Evolutionary conservation across 35 echinoderm and acorn worm genomes (phyloP).

Genomic region (Amphiura filiformis): DNA sequence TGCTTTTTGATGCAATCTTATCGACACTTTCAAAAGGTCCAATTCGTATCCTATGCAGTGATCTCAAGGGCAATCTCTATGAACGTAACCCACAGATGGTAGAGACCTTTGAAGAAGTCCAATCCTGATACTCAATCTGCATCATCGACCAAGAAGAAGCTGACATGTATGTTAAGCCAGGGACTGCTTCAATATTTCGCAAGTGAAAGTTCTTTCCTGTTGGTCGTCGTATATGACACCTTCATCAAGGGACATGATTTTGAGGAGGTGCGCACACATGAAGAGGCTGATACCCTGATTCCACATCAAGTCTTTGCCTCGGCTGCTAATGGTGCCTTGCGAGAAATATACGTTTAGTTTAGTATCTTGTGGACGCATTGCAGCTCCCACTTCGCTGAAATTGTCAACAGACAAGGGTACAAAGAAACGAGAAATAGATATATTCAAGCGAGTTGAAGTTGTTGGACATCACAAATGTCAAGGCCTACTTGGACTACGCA

Average conservation of each 20-base stretch:
- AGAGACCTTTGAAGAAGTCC: slow-evolving; percentile 15
- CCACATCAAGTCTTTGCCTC: slow-evolving; percentile 38
- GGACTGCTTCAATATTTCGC: neutral
- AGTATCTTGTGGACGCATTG: slow-evolving; percentile 29
- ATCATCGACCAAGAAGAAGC: neutral
- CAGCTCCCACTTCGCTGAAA: neutral
- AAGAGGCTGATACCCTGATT: slow-evolving; percentile 40
- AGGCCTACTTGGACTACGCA: slow-evolving; percentile 37
- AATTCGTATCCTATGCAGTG: slow-evolving; percentile 21
- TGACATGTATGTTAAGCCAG: neutral
- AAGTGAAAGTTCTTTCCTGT: slow-evolving; percentile 5
- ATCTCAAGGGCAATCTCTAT: slow-evolving; percentile 13
- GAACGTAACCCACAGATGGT: slow-evolving; percentile 24
- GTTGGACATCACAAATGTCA: slow-evolving; percentile 23
- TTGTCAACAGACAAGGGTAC: slow-evolving; percentile 27
- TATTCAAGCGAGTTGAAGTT: slow-evolving; percentile 33
- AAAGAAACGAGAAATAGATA: slow-evolving; percentile 40
- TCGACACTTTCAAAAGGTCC: slow-evolving; percentile 34
- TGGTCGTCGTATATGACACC: slow-evolving; percentile 31
- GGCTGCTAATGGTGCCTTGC: slow-evolving; percentile 33
- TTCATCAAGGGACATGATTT: slow-evolving; percentile 52
- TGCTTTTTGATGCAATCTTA: slow-evolving; percentile 49
- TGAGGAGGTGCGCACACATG: slow-evolving; percentile 4
- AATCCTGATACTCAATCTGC: slow-evolving; percentile 15
- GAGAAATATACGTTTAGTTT: slow-evolving; percentile 37